Conservation (phyloP, 2,888 invertebrate species). For the Cryptus armator region DNA sequence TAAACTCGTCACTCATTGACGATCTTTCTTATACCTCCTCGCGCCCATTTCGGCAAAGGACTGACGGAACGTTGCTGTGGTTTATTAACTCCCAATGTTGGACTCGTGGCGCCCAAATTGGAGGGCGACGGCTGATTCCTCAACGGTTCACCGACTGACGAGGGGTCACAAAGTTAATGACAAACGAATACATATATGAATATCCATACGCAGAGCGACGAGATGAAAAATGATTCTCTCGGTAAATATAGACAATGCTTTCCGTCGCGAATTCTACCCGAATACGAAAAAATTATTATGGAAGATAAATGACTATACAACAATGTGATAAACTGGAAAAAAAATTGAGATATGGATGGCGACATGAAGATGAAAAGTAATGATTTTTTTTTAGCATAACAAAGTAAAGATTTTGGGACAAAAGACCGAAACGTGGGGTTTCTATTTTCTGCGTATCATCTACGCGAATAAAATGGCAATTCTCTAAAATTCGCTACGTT, state of each 20-base stretch:
- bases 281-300: neutral
- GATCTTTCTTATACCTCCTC: conserved; percentile 85
- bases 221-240: neutral
- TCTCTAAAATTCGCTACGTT: conserved; percentile 30
- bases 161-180: conserved; percentile 48
- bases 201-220: neutral
- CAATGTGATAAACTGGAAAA: neutral
- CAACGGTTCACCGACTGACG: conserved; percentile 86
- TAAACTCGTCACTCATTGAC: neutral
- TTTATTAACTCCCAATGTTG: conserved; percentile 80
- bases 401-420: neutral
- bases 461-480: conserved; percentile 30
- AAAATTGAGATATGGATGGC: neutral
- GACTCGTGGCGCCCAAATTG: conserved; percentile 85
- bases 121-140: conserved; percentile 86
- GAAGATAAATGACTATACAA: neutral
- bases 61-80: conserved; percentile 85
- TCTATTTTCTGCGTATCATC: conserved; percentile 5
- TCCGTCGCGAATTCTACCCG: neutral
- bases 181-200: neutral
- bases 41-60: conserved; percentile 87
- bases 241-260: neutral
- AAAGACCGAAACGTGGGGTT: neutral
- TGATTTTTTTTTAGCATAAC: conserved; percentile 2
- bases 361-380: conserved; percentile 14